Conservation (phyloP, 2,113 vertebrate species). For the Oxygymnocypris stewartii region DNA sequence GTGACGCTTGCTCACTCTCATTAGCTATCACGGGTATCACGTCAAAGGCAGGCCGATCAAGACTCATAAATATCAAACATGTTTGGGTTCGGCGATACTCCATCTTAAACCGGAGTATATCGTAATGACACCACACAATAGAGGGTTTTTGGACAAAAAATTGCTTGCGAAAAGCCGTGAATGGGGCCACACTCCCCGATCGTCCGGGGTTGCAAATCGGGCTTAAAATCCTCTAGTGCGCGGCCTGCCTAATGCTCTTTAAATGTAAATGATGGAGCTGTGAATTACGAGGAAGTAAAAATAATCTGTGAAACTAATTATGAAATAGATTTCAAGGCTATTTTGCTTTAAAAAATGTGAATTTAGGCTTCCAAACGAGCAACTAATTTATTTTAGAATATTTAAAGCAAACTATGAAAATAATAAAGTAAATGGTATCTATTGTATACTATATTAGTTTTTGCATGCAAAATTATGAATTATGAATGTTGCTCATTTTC, state of each 20-base stretch:
- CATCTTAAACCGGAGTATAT: too few relatives aligned
- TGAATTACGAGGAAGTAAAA: background rate
- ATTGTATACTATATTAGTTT: background rate
- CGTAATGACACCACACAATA: too few relatives aligned
- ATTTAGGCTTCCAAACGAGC: background rate
- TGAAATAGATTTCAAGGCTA: background rate
- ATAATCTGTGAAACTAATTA: slow-evolving; percentile 18
- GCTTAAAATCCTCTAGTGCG: too few relatives aligned
- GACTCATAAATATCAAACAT: too few relatives aligned
- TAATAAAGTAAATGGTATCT: background rate
- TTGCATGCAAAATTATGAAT: background rate
- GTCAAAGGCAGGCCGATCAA: too few relatives aligned
- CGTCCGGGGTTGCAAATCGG: too few relatives aligned
- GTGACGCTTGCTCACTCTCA: too few relatives aligned
- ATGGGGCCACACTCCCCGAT: too few relatives aligned
- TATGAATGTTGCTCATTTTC: background rate
- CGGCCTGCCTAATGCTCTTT: background rate
- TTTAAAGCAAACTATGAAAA: background rate
- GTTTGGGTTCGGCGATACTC: too few relatives aligned
- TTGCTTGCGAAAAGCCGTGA: too few relatives aligned
- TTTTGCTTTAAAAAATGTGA: background rate
- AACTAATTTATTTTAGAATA: background rate
- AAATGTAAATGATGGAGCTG: slow-evolving; percentile 6
- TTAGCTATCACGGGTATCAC: too few relatives aligned
- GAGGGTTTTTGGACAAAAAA: too few relatives aligned